Base-by-base conservation (phyloP, 2,888 invertebrate species). In the Choreutis nemorana region DNA sequence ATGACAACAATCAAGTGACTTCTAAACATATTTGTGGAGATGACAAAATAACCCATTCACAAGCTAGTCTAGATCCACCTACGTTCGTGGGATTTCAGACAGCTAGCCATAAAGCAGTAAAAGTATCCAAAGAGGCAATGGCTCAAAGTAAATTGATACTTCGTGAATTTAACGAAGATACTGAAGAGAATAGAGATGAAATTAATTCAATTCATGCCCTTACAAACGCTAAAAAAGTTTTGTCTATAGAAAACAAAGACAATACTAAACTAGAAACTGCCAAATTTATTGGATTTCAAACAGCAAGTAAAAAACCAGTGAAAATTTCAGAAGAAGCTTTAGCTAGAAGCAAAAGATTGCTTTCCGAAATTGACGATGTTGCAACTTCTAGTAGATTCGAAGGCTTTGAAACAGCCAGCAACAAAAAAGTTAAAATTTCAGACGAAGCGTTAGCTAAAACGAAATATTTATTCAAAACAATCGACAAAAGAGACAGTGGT, bases 41-140 rank as follows among this genome's bases (percentile, higher is more conserved):
- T n/a, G n/a, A n/a, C n/a, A n/a, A n/a, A n/a, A n/a, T n/a, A n/a
- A n/a, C n/a, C n/a, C n/a, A n/a, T n/a, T n/a, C n/a, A n/a, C n/a
- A n/a, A n/a, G n/a, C n/a, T n/a, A n/a, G n/a, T n/a, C n/a, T n/a
- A n/a, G n/a, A n/a, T n/a, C n/a, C n/a, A n/a, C n/a, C n/a, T n/a
- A n/a, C n/a, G n/a, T 36, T 42, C 21, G 6, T 31, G 26, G 54
- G 55, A 12, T 68, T 68, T 33, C 45, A 53, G 45, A 71, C 62
- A n/a, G 63, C 63, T 9, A 58, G 42, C 39, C 65, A 67, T n/a
- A 59, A 55, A 40, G 33, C 36, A 18, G 48, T 61, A 18, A 23
- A 28, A 13, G 40, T 63, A 25, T 57, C 56, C 5, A 41, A 50
- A 23, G 32, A 42, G 24, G 41, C 55, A 10, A 14, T 43, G 20